Evolutionary conservation across 2,888 invertebrate species (phyloP).

Genomic region (Melieria picta): DNA sequence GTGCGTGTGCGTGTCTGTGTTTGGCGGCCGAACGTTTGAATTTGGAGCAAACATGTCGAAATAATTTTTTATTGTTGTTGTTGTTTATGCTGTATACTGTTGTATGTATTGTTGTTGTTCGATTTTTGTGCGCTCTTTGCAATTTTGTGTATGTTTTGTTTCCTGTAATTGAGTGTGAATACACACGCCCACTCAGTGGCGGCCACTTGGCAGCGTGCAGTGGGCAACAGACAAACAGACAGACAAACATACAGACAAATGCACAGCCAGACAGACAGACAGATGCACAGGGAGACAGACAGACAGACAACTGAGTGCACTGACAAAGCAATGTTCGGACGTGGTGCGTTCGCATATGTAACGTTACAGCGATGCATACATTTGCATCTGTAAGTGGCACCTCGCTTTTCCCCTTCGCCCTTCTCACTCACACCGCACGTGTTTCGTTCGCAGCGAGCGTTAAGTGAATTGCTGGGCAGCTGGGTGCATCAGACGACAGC

Average conservation of each 20-base stretch:
- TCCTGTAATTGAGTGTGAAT: slow-evolving; percentile 30
- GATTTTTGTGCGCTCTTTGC: background rate
- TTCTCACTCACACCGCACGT: too few species aligned
- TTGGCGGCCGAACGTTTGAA: too few species aligned
- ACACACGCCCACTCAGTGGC: slow-evolving; percentile 28
- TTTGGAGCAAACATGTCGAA: too few species aligned
- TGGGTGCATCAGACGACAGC: too few species aligned
- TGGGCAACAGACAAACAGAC: background rate
- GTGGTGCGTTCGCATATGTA: background rate
- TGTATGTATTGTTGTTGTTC: too few species aligned
- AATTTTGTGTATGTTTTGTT: slow-evolving; percentile 5
- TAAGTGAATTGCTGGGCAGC: too few species aligned
- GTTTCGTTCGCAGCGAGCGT: too few species aligned
- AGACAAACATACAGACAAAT: background rate
- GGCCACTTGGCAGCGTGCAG: slow-evolving; percentile 14
- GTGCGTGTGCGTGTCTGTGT: too few species aligned
- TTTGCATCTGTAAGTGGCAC: slow-evolving; percentile 12
- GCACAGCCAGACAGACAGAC: background rate
- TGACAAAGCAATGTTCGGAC: background rate
- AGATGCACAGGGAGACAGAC: background rate
- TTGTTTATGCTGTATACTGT: too few species aligned
- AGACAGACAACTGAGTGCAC: background rate
- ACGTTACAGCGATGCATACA: background rate
- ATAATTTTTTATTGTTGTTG: too few species aligned
- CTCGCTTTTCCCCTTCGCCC: too few species aligned